A percentile compares a stretch with the other conserved stretches of the same genome.
Conservation (phyloP, 2,797 vertebrate genomes). For the Anableps anableps region DNA sequence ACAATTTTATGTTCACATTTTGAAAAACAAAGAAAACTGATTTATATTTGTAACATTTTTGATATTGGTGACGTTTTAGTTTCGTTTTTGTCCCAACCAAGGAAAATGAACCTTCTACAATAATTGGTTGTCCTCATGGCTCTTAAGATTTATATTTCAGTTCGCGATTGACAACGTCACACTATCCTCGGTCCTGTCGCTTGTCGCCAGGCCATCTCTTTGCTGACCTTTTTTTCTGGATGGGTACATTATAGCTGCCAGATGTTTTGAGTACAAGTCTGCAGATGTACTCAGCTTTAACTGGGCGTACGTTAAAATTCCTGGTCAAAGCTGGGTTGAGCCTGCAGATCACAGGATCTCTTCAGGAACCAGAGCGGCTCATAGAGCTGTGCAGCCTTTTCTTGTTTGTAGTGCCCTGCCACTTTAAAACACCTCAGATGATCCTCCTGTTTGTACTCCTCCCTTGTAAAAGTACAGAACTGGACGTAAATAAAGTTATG, state of each 20-base stretch:
- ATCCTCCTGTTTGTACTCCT: constrained; percentile 62
- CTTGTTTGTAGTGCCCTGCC: constrained; percentile 62
- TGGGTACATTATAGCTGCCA: neutral
- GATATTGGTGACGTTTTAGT: constrained; percentile 63
- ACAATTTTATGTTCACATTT: constrained; percentile 81
- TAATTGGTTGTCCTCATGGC: constrained; percentile 61
- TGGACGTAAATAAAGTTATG: constrained; percentile 53
- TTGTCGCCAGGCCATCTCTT: constrained; percentile 24
- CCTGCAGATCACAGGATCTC: constrained; percentile 5
- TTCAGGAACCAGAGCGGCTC: constrained; percentile 12
- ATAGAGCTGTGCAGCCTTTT: constrained; percentile 46
- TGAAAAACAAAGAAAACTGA: constrained; percentile 72
- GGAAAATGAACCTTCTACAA: constrained; percentile 51
- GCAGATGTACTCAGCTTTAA: neutral
- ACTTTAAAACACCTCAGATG: constrained; percentile 72
- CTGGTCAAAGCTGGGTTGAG: neutral
- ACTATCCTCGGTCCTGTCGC: constrained; percentile 13
- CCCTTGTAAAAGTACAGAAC: constrained; percentile 63
- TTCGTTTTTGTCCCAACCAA: constrained; percentile 37
- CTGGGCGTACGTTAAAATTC: neutral
- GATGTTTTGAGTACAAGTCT: constrained; percentile 11
- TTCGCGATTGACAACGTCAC: constrained; percentile 13
- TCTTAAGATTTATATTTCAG: constrained; percentile 65
- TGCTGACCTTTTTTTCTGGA: neutral
- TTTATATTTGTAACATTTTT: constrained; percentile 87